Percentiles rank a stretch among this genome's conserved stretches.
Evolutionary conservation across 2,113 vertebrate genomes (phyloP).

Genomic region (Capreolus pygargus): DNA sequence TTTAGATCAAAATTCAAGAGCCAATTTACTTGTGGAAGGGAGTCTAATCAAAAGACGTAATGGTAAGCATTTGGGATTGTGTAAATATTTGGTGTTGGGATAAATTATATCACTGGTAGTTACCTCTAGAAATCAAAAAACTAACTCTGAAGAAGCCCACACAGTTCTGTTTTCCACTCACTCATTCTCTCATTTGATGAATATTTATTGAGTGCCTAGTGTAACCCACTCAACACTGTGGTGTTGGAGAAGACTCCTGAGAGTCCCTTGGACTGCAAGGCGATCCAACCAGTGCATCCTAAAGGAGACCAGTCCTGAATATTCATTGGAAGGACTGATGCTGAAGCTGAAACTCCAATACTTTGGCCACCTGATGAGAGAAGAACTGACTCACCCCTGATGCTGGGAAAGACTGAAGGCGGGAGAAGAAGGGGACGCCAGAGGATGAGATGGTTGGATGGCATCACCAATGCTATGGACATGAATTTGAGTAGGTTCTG

Average conservation of each 20-base stretch:
- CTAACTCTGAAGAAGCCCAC: not conserved
- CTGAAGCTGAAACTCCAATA: not conserved
- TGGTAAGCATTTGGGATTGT: conserved; percentile 6
- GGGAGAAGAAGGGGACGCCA: not conserved
- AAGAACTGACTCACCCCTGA: not conserved
- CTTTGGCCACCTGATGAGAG: not conserved
- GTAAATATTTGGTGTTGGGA: not conserved
- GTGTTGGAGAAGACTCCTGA: not conserved
- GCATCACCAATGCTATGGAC: not conserved
- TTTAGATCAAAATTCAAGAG: conserved; percentile 27
- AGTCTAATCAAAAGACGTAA: not conserved
- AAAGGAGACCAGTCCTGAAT: not conserved
- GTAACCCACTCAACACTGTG: not conserved
- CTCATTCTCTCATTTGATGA: not conserved
- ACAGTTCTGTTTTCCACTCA: not conserved
- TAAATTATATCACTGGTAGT: not conserved
- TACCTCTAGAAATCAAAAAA: conserved; percentile 44
- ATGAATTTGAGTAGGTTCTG: not conserved
- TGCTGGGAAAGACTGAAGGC: not conserved
- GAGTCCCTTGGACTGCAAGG: not conserved
- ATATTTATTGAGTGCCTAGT: not conserved
- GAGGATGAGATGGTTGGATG: not conserved
- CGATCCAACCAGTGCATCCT: not conserved
- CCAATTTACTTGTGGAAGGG: not conserved
- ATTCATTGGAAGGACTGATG: not conserved